Conservation (phyloP, 2,797 vertebrate genomes). For the Picus viridis region DNA sequence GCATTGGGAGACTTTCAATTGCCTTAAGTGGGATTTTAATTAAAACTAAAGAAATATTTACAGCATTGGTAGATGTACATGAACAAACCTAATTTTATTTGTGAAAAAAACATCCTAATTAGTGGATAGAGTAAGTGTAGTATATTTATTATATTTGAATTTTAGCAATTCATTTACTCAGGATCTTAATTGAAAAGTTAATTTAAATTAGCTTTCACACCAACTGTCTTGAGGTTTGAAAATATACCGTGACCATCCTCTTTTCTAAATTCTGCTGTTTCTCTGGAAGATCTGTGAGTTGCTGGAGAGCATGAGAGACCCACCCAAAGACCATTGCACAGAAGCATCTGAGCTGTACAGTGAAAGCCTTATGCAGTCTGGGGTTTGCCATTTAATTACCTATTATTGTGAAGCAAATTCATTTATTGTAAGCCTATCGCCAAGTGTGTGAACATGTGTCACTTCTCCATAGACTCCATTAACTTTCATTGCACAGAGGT, state of each 20-base stretch:
- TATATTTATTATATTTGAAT: background rate
- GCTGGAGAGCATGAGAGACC: background rate
- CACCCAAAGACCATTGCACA: background rate
- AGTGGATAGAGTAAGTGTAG: background rate
- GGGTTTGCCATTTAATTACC: slow-evolving; percentile 24
- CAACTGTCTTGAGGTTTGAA: background rate
- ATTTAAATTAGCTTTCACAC: background rate
- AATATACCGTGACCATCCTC: background rate
- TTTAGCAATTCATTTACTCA: background rate
- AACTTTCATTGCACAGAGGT: slow-evolving; percentile 22
- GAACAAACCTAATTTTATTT: background rate
- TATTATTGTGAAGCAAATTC: slow-evolving; percentile 24
- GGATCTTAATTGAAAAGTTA: background rate
- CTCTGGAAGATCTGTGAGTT: background rate
- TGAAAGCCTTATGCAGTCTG: background rate
- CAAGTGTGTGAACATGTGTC: slow-evolving; percentile 20
- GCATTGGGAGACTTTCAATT: background rate
- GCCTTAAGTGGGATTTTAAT: background rate
- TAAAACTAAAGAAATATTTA: background rate
- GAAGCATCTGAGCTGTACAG: background rate
- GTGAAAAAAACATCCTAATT: background rate
- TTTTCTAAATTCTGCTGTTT: background rate
- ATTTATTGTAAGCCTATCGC: slow-evolving; percentile 26
- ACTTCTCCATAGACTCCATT: slow-evolving; percentile 46
- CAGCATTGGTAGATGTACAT: background rate